phyloP scores from a whole-genome alignment of 37 sponge, comb jelly and placozoan genomes.

The Theonella swinhoei region DNA sequence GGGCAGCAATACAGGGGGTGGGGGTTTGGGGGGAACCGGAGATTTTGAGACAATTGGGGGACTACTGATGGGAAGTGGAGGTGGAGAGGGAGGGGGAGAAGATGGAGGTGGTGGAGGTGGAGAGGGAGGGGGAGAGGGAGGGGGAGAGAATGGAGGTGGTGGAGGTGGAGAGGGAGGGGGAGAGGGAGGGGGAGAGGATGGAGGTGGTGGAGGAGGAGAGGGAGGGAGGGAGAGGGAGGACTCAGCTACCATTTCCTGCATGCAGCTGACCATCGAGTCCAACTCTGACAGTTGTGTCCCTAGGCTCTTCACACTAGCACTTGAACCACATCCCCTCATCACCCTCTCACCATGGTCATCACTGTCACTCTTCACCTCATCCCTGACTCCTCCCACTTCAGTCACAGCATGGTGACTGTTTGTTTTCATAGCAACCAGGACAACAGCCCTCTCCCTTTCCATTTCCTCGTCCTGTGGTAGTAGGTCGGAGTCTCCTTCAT shows the following conservation, averaged over 20 bases:
- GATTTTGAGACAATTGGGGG: background rate
- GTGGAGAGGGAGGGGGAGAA: background rate
- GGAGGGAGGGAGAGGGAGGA: background rate
- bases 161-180: constrained; percentile 9
- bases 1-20: too few relatives aligned
- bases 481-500: too few relatives aligned
- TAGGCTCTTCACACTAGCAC: background rate
- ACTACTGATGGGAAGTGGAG: background rate
- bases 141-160: background rate
- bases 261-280: constrained; percentile 19
- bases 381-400: background rate
- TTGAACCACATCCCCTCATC: too few relatives aligned
- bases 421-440: background rate
- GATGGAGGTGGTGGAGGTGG: background rate
- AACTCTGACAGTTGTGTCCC: constrained; percentile 24
- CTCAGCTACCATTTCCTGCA: constrained; percentile 9
- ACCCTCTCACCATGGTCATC: background rate
- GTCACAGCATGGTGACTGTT: background rate
- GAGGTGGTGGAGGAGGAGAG: background rate
- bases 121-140: background rate
- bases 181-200: background rate
- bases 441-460: background rate
- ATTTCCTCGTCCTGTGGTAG: background rate
- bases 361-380: background rate
- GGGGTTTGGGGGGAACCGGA: constrained; percentile 22